Base-by-base conservation (phyloP, 2,113 vertebrate genomes). In the Chaetodon auriga region DNA sequence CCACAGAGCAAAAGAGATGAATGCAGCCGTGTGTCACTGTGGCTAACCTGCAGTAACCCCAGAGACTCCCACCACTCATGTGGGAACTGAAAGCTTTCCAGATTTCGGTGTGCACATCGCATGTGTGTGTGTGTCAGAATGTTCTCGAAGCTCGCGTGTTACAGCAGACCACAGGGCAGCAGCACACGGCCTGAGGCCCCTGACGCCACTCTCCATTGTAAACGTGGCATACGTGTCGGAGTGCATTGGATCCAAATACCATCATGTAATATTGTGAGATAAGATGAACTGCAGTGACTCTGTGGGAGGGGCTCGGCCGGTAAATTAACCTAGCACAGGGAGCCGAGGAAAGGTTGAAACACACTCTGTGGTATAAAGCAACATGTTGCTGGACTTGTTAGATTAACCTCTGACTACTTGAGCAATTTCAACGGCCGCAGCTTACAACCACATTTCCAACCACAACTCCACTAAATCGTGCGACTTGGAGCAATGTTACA, bases 111-210 rank as follows among this genome's bases (percentile, higher is more conserved):
- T 45, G 55, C 13, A 35, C 46, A 9, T 55, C 43, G 19, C 10
- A 43, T 61, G 7, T 64, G 76, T 23, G 51, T 48, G 79, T 66
- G 30, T 30, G 30, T 30, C 21, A 70, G 78, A 89, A 81, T 69
- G 86, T 90, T 91, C 85, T 81, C 5, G 81, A 82, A 84, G 75
- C 68, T 73, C 65, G 77, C 68, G 81, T 78, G 75, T 89, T 76
- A 70, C 79, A 74, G 68, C 23, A 35, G 68, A 51, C 36, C 57
- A 77, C 21, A 74, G 79, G 86, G 55, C 58, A 51, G 70, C 70
- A 30, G 64, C 75, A 54, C 58, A 35, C 49, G 53, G 63, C 41
- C 48, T 57, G 82, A 79, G 73, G 51, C 57, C 78, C 64, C 75
- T 13, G 57, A 61, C 36, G 72, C 41, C 7, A 57, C 61, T 23